These are phyloP conservation scores for Tachina grossa DNA, from an alignment of 2,888 invertebrate genomes.

Conservation along the genomic window DNA sequence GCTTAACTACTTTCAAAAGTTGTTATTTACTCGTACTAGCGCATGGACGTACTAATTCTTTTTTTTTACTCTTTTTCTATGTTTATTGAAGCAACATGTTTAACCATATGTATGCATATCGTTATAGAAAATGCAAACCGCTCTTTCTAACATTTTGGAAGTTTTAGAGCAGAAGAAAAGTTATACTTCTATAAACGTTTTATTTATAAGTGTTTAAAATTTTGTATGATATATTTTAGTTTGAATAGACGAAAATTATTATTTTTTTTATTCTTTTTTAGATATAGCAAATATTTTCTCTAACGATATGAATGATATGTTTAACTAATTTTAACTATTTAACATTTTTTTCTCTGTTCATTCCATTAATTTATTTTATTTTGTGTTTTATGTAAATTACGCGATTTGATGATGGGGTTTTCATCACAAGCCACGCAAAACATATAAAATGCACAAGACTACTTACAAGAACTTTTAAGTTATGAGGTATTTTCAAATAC, in stretches of 20 bases:
- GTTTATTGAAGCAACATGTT: background rate
- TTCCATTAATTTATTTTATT: slow-evolving; percentile 39
- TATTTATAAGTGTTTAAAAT: no score
- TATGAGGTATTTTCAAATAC: no score
- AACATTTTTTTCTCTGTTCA: slow-evolving; percentile 51
- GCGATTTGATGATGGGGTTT: background rate
- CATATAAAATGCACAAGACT: no score
- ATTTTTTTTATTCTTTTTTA: no score
- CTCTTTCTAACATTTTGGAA: no score
- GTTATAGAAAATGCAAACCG: no score
- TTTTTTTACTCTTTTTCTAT: background rate
- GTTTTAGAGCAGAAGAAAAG: no score
- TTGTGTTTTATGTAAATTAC: slow-evolving; percentile 19
- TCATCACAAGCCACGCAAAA: background rate
- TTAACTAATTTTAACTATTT: slow-evolving; percentile 51
- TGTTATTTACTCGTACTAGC: background rate
- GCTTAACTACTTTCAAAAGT: slow-evolving; percentile 50
- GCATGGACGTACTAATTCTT: background rate
- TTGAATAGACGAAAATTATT: no score
- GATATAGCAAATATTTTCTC: no score
- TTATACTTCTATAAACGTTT: no score
- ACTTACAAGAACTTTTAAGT: no score
- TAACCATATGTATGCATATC: background rate
- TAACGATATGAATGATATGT: background rate
- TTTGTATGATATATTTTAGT: no score